These are phyloP conservation scores for Strigops habroptila DNA, from an alignment of 2,113 vertebrate species.

Conservation along the genomic window DNA sequence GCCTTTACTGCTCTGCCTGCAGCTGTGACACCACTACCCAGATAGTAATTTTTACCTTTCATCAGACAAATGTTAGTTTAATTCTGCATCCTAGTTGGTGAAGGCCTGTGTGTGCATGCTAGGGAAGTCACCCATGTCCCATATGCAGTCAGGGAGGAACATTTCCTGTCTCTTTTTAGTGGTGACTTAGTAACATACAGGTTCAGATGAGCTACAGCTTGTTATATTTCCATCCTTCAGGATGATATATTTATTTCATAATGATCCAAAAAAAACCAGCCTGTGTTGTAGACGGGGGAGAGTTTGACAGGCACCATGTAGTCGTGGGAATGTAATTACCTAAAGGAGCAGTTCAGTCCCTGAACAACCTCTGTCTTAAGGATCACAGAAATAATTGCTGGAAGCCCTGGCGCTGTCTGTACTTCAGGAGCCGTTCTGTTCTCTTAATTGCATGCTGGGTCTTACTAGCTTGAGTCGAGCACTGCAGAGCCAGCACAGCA, in stretches of 20 bases:
- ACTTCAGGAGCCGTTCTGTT: neutral
- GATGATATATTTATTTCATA: neutral
- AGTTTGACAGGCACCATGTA: neutral
- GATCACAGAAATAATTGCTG: constrained; percentile 13
- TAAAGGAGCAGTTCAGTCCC: neutral
- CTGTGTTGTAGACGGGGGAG: neutral
- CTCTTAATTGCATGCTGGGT: neutral
- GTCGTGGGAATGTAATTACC: neutral
- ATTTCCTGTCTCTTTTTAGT: neutral
- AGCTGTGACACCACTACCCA: neutral
- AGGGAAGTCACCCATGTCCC: neutral
- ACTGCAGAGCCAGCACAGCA: neutral
- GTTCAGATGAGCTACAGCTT: neutral
- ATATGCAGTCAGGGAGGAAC: neutral
- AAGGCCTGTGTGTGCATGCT: neutral
- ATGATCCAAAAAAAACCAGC: neutral
- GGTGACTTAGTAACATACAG: neutral
- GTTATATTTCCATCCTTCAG: neutral
- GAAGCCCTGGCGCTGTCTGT: neutral
- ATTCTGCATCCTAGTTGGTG: neutral
- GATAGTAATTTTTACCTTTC: neutral
- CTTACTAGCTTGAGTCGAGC: neutral
- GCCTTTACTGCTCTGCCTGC: neutral
- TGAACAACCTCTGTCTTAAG: neutral
- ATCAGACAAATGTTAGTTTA: neutral